Evolutionary conservation across 92 coral and sea anemone genomes (phyloP), one percentile per base, ranked within the genome.

Genomic region (Phymanthus crucifer): DNA sequence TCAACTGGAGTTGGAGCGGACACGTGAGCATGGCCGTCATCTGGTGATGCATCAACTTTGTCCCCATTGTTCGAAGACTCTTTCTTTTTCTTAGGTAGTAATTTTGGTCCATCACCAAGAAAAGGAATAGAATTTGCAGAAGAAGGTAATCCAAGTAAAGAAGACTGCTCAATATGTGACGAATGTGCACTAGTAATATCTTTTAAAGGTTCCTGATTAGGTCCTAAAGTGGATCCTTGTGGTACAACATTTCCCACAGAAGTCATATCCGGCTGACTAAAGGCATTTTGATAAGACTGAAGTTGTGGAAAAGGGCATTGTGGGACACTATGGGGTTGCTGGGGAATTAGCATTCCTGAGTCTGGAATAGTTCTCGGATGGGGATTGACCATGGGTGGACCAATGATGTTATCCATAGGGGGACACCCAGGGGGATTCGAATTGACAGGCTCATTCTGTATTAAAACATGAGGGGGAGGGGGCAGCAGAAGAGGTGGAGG

Each of bases 1-100:
- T 93, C 97, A 32, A 91, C 79, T 9, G 98, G 96, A 54, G 87
- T 79, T 1, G 65, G 34, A 47, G 58, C 75, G 6, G 43, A 70
- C 48, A 67, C 75, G 4, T 35, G 74, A 46, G 46, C 50, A 70
- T 35, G 23, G 0, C 35, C 29, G 8, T 75, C 81, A 34, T n/a
- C 48, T 12, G n/a, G n/a, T n/a, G n/a, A n/a, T n/a, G 68, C 37
- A 8, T 77, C 72, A 35, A 32, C 18, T 35, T 29, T 43, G 11
- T 18, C 37, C 26, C 40, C 61, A 37, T 8, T 40, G 36, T 29
- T 43, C 12, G 72, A 50, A 19, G 64, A 36, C 81, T 80, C 58
- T 13, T 56, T 40, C 17, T 58, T 72, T 19, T 29, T 52, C 32
- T 76, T 52, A 3, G 57, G 47, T 11, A 52, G 19, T 6, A 40